A percentile compares a stretch with the other conserved stretches of the same genome.
Conservation (phyloP, 2,888 invertebrate genomes). For the Pachycephus smyrnensis region DNA sequence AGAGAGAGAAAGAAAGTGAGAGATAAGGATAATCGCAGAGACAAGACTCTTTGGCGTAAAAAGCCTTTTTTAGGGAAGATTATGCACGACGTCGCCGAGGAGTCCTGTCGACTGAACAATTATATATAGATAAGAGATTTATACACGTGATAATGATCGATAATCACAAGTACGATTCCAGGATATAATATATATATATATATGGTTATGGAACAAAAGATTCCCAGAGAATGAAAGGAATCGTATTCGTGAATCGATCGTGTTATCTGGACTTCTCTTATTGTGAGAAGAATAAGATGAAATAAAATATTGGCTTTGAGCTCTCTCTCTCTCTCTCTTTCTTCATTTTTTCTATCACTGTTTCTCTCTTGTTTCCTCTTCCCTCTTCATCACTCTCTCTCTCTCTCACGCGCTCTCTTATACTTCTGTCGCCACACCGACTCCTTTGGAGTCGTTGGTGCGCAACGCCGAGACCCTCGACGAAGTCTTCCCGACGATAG, state of each 20-base stretch:
- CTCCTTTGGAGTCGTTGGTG: too few relatives aligned
- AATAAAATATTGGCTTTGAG: not conserved
- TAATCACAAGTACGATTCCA: constrained; percentile 55
- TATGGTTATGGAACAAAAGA: too few relatives aligned
- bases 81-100: too few relatives aligned
- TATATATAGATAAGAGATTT: too few relatives aligned
- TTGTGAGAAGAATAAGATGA: not conserved
- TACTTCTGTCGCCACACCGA: not conserved
- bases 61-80: too few relatives aligned
- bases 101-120: too few relatives aligned
- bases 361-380: not conserved
- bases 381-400: not conserved
- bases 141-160: too few relatives aligned
- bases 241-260: constrained; percentile 18
- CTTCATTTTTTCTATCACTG: not conserved
- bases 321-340: not conserved
- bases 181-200: constrained; percentile 40
- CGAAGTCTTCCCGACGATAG: too few relatives aligned
- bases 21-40: too few relatives aligned
- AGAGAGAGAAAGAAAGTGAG: too few relatives aligned
- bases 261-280: not conserved
- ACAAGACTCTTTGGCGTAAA: too few relatives aligned
- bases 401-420: not conserved
- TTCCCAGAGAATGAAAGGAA: constrained; percentile 19
- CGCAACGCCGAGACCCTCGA: too few relatives aligned